Conservation (phyloP, 2,888 invertebrate genomes). For the Sturmia bella region DNA sequence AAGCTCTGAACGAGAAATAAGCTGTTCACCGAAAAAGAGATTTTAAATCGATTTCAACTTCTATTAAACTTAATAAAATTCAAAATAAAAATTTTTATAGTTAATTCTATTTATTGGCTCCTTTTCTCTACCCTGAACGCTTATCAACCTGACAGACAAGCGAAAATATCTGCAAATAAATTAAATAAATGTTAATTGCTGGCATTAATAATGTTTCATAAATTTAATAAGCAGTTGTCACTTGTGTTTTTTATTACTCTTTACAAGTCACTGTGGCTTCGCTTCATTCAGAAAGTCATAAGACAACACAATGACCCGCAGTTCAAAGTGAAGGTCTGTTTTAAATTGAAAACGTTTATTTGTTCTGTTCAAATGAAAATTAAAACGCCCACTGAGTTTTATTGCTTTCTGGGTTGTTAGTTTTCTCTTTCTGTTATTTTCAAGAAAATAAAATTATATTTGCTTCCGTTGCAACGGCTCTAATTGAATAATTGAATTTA, state of each 20-base stretch:
- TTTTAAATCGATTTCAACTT: too few relatives aligned
- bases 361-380: not conserved
- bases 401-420: conserved; percentile 11
- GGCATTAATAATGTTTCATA: conserved; percentile 1
- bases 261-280: not conserved
- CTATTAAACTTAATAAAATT: too few relatives aligned
- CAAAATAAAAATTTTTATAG: too few relatives aligned
- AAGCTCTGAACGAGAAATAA: too few relatives aligned
- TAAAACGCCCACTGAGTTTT: conserved; percentile 15
- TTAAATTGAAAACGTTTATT: too few relatives aligned
- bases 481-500: conserved; percentile 66
- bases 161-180: too few relatives aligned
- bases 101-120: too few relatives aligned
- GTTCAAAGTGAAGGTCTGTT: too few relatives aligned
- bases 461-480: conserved; percentile 35
- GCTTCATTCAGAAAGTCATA: too few relatives aligned
- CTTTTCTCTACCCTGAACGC: too few relatives aligned
- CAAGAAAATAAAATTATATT: conserved; percentile 39
- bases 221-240: not conserved
- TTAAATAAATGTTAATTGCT: not conserved
- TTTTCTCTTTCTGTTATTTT: not conserved
- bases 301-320: not conserved
- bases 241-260: conserved; percentile 5
- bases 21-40: too few relatives aligned
- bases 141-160: too few relatives aligned